Conservation (phyloP, 1,140 invertebrate species). For the Acyrthosiphon pisum region DNA sequence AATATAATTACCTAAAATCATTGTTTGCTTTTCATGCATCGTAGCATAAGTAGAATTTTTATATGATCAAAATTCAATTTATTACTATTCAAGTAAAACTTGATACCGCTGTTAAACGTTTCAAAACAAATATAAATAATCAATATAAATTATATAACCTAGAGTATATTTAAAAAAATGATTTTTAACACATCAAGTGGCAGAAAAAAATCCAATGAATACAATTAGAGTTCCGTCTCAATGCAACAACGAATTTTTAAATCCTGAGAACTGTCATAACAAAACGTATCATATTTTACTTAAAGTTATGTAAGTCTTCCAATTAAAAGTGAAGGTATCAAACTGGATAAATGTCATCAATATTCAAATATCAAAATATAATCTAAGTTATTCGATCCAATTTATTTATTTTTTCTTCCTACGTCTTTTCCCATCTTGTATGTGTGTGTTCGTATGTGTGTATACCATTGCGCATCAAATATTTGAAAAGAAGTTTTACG, state of each 20-base stretch:
- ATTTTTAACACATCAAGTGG: not conserved
- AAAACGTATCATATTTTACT: not conserved
- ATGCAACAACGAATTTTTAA: not conserved
- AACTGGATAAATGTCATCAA: slow-evolving; percentile 23
- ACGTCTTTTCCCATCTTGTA: not conserved
- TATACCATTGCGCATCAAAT: not conserved
- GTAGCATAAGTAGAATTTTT: not conserved
- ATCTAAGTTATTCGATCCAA: not conserved
- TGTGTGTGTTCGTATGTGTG: not conserved
- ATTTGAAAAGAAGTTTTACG: slow-evolving; percentile 18
- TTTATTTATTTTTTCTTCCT: not conserved
- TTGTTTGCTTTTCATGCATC: not conserved
- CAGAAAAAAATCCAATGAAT: not conserved
- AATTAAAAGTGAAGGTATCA: slow-evolving; percentile 33
- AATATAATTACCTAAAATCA: not conserved
- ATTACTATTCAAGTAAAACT: not conserved
- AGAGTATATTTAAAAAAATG: too few relatives aligned
- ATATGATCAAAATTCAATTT: not conserved
- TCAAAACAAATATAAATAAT: not conserved
- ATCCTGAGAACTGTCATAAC: not conserved
- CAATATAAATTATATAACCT: not conserved
- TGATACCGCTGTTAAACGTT: too few relatives aligned
- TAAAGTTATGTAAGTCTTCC: not conserved
- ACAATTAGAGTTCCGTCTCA: not conserved
- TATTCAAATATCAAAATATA: slow-evolving; percentile 35